phyloP scores from a whole-genome alignment of 2,113 vertebrate genomes.

The Paratilapia polleni region DNA sequence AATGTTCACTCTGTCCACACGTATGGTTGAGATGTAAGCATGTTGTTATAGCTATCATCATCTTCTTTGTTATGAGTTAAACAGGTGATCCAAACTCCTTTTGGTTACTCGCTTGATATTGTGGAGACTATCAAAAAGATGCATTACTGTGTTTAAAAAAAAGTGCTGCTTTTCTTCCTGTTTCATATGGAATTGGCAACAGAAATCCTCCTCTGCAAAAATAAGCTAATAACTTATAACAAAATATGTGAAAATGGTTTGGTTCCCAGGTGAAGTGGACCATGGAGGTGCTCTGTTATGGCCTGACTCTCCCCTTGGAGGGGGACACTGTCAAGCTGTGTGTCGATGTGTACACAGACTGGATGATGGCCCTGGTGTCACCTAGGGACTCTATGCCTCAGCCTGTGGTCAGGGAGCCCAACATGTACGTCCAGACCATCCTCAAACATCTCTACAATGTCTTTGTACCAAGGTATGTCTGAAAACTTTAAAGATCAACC shows the following conservation, averaged over 20 bases:
- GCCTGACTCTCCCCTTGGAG: conserved; percentile 92
- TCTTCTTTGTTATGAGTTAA: conserved; percentile 3
- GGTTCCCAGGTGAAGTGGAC: conserved; percentile 93
- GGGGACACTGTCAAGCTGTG: conserved; percentile 95
- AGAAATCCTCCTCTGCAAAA: background rate
- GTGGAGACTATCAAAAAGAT: background rate
- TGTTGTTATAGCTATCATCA: conserved; percentile 5
- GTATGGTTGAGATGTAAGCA: background rate
- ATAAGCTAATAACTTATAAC: background rate
- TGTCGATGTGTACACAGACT: conserved; percentile 97
- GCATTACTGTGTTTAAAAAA: background rate
- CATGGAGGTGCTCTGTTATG: conserved; percentile 97
- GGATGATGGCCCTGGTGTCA: conserved; percentile 94
- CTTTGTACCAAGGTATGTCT: conserved; percentile 90
- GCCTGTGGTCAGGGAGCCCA: conserved; percentile 92
- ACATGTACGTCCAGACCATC: conserved; percentile 93
- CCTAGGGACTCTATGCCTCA: conserved; percentile 93
- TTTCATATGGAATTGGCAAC: background rate
- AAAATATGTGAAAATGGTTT: background rate
- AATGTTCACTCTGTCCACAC: background rate
- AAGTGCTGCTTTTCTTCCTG: background rate
- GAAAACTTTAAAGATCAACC: background rate
- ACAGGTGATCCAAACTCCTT: background rate
- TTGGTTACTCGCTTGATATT: background rate
- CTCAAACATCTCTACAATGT: conserved; percentile 96